A percentile compares a stretch with the other conserved stretches of the same genome.
phyloP scores from a whole-genome alignment of 2,888 invertebrate species.

The Lasioglossum malachurum region DNA sequence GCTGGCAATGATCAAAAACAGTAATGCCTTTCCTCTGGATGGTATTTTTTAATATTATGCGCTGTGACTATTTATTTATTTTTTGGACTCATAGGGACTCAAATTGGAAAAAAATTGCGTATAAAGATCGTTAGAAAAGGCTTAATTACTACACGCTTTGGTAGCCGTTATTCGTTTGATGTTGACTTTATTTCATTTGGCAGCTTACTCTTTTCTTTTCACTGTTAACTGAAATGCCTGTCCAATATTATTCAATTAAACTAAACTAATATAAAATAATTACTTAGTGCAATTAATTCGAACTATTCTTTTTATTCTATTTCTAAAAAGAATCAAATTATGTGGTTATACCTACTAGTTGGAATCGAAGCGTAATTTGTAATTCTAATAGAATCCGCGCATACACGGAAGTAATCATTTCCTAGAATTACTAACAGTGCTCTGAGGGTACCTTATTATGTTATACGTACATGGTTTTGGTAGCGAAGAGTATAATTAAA shows the following conservation, averaged over 20 bases:
- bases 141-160: background rate
- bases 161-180: background rate
- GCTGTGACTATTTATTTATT: background rate
- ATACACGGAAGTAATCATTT: constrained; percentile 1
- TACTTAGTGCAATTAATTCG: background rate
- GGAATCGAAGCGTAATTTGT: background rate
- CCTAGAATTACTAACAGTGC: background rate
- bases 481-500: background rate
- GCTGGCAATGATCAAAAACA: too few species aligned
- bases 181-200: background rate
- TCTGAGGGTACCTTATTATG: background rate
- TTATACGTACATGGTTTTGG: background rate
- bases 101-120: background rate
- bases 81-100: background rate
- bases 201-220: background rate
- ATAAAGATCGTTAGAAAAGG: background rate
- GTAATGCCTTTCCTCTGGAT: background rate
- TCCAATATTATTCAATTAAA: background rate
- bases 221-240: background rate
- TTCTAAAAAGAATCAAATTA: background rate
- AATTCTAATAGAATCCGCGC: background rate
- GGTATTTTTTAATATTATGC: background rate
- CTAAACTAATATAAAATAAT: background rate
- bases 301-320: background rate
- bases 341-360: background rate